These are phyloP conservation scores for Gastrophysa polygoni DNA, from an alignment of 2,888 invertebrate genomes.

Conservation along the genomic window DNA sequence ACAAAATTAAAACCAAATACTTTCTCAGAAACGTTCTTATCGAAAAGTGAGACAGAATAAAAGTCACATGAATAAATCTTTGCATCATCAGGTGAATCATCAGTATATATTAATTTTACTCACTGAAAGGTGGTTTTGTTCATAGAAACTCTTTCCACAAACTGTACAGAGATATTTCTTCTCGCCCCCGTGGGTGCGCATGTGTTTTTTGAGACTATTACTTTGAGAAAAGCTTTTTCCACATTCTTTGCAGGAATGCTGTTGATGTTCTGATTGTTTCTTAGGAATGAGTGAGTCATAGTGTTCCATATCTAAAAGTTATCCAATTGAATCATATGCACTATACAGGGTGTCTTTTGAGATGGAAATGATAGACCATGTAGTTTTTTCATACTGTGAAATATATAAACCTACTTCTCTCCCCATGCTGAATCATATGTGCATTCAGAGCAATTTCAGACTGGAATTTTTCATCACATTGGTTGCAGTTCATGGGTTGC, in stretches of 20 bases:
- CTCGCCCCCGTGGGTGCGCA: constrained; percentile 51
- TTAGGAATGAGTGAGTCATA: constrained; percentile 45
- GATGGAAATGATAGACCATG: too few species aligned
- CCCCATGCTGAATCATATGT: constrained; percentile 50
- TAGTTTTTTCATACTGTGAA: too few species aligned
- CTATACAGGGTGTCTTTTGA: constrained; percentile 14
- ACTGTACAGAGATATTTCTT: constrained; percentile 51
- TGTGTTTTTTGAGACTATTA: constrained; percentile 49
- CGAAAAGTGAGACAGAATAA: too few species aligned
- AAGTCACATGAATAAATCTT: too few species aligned
- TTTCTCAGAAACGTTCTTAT: too few species aligned
- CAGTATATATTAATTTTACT: constrained; percentile 29
- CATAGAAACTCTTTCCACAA: constrained; percentile 53
- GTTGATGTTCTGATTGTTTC: constrained; percentile 48
- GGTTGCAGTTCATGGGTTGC: constrained; percentile 31
- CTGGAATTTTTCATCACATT: constrained; percentile 48
- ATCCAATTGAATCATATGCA: too few species aligned
- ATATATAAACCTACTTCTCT: constrained; percentile 42
- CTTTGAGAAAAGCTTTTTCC: constrained; percentile 47
- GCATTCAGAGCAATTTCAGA: constrained; percentile 44
- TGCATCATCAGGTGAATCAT: too few species aligned
- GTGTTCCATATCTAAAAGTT: constrained; percentile 47
- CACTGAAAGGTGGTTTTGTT: constrained; percentile 51
- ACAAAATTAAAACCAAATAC: too few species aligned
- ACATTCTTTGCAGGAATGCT: constrained; percentile 49